Percentiles rank a stretch among this genome's conserved stretches.
phyloP scores from a whole-genome alignment of 1,140 invertebrate genomes.

The Drosophila ironensis region DNA sequence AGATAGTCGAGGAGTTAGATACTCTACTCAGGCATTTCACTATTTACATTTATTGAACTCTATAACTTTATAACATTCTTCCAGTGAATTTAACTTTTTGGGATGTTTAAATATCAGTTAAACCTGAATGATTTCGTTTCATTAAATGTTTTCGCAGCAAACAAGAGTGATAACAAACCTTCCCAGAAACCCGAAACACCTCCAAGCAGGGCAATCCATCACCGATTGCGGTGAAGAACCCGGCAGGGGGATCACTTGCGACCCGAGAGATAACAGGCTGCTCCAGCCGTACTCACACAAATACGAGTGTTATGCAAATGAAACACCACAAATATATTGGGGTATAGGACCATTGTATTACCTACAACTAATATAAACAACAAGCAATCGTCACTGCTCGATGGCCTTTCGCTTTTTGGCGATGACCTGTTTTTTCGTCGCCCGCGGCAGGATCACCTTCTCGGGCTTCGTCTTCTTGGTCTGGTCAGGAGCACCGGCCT shows the following conservation, averaged over 20 bases:
- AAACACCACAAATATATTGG: too few species aligned
- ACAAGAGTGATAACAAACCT: too few species aligned
- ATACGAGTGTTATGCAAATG: background rate
- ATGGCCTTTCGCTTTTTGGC: slow-evolving; percentile 33
- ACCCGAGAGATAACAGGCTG: slow-evolving; percentile 39
- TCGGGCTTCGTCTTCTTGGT: background rate
- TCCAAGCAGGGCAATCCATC: background rate
- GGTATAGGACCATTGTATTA: slow-evolving; percentile 5
- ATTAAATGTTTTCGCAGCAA: too few species aligned
- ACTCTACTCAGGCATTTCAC: too few species aligned
- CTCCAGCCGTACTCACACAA: slow-evolving; percentile 1
- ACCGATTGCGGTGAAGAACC: slow-evolving; percentile 45
- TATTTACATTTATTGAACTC: too few species aligned
- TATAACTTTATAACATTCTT: too few species aligned
- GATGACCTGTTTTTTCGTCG: slow-evolving; percentile 27
- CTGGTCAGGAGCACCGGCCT: background rate
- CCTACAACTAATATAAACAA: slow-evolving; percentile 5
- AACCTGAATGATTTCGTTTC: too few species aligned
- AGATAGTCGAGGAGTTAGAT: background rate
- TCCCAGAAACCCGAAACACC: background rate
- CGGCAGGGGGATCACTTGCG: slow-evolving; percentile 46
- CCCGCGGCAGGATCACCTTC: background rate
- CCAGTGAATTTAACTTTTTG: too few species aligned
- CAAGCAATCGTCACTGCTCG: slow-evolving; percentile 4
- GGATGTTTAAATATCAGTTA: too few species aligned